Evolutionary conservation across 1,140 invertebrate species (phyloP).

Genomic region (Venustaconcha ellipsiformis): DNA sequence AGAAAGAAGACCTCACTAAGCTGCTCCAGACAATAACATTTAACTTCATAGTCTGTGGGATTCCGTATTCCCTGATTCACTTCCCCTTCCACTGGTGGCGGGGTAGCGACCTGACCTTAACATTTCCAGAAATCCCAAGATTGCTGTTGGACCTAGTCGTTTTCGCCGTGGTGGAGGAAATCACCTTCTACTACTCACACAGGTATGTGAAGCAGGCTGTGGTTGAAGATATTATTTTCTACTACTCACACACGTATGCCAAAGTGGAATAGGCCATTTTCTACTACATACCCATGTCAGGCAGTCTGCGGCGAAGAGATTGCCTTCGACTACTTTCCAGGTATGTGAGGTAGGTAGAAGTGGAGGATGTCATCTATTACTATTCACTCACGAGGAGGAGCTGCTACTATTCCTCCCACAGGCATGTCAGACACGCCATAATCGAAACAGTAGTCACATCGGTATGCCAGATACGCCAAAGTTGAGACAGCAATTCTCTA

Average conservation of each 20-base stretch:
- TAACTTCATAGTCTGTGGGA: slow-evolving; percentile 81
- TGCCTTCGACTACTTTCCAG: slow-evolving; percentile 88
- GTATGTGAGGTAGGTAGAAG: slow-evolving; percentile 61
- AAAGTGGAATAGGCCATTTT: too few species aligned
- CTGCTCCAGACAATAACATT: slow-evolving; percentile 80
- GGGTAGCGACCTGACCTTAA: slow-evolving; percentile 76
- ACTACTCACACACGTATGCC: slow-evolving; percentile 84
- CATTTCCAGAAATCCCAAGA: slow-evolving; percentile 83
- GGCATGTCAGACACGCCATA: slow-evolving; percentile 68
- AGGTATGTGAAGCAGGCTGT: slow-evolving; percentile 75
- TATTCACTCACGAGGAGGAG: slow-evolving; percentile 72
- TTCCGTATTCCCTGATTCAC: slow-evolving; percentile 75
- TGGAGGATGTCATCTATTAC: too few species aligned
- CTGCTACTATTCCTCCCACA: slow-evolving; percentile 72
- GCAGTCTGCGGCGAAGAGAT: slow-evolving; percentile 82
- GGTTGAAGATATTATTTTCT: slow-evolving; percentile 86
- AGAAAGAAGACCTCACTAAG: slow-evolving; percentile 61
- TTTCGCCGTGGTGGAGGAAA: slow-evolving; percentile 84
- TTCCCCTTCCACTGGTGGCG: slow-evolving; percentile 78
- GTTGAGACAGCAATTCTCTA: slow-evolving; percentile 70
- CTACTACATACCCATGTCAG: too few species aligned
- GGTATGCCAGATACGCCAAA: slow-evolving; percentile 69
- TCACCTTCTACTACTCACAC: slow-evolving; percentile 89
- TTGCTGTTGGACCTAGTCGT: slow-evolving; percentile 81
- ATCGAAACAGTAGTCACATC: too few species aligned